Conservation (phyloP, 2,888 invertebrate genomes). For the Psylliodes chrysocephalus region DNA sequence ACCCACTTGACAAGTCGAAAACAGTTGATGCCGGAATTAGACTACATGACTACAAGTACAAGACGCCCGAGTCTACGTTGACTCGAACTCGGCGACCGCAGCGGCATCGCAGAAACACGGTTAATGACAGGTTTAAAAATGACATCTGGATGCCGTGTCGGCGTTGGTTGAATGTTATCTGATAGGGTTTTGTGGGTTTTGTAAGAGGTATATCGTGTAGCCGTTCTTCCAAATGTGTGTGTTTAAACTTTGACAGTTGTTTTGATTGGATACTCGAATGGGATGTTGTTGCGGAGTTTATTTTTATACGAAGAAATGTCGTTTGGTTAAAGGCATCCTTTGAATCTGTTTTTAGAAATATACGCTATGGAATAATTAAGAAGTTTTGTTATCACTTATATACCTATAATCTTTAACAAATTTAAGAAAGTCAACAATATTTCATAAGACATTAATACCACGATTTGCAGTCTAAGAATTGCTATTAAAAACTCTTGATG, state of each 20-base stretch:
- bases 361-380: too few relatives aligned
- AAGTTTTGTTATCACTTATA: too few relatives aligned
- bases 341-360: too few relatives aligned
- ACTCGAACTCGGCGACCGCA: constrained; percentile 25
- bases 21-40: constrained; percentile 26
- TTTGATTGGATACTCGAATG: background rate
- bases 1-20: constrained; percentile 23
- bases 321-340: too few relatives aligned
- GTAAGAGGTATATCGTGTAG: constrained; percentile 13
- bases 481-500: too few relatives aligned
- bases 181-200: constrained; percentile 36
- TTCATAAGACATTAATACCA: too few relatives aligned
- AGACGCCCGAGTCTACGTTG: constrained; percentile 10
- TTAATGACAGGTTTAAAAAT: constrained; percentile 51
- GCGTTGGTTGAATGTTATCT: constrained; percentile 42
- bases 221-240: background rate
- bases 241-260: background rate
- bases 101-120: constrained; percentile 39
- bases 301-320: too few relatives aligned
- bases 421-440: too few relatives aligned
- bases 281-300: too few relatives aligned
- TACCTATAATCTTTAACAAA: too few relatives aligned
- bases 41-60: constrained; percentile 18
- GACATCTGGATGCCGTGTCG: constrained; percentile 38
- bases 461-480: too few relatives aligned